Percentiles rank a stretch among this genome's conserved stretches.
Evolutionary conservation across 1,140 invertebrate species (phyloP).

Genomic region (Himalopsyche phryganea): DNA sequence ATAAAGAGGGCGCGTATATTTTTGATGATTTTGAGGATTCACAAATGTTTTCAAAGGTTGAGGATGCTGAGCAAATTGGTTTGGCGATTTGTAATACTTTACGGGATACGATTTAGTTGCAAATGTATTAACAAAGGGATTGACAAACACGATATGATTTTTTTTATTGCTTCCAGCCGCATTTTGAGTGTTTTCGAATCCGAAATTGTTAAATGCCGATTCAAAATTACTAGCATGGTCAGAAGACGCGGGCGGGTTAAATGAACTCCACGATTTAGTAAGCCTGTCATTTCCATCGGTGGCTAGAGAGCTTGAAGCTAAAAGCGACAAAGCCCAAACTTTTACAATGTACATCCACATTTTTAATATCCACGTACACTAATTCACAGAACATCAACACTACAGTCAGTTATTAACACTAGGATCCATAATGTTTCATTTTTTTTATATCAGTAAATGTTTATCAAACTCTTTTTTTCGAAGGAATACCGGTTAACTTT

Average conservation of each 20-base stretch:
- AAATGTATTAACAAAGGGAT: background rate
- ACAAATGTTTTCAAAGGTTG: too few species aligned
- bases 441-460: constrained; percentile 1
- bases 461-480: background rate
- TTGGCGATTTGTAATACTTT: constrained; percentile 28
- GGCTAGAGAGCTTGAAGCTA: constrained; percentile 1
- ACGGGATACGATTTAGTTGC: constrained; percentile 27
- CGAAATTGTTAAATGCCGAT: background rate
- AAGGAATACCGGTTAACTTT: background rate
- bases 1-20: too few species aligned
- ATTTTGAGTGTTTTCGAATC: background rate
- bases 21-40: too few species aligned
- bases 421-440: background rate
- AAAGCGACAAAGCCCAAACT: background rate
- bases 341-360: background rate
- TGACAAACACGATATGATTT: background rate
- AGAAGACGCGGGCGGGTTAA: background rate
- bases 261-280: background rate
- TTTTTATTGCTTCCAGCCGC: background rate
- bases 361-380: constrained; percentile 3
- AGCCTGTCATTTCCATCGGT: constrained; percentile 2
- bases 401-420: background rate
- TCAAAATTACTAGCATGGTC: background rate
- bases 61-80: too few species aligned
- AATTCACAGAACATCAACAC: background rate